Base-by-base conservation (phyloP, 1,140 invertebrate genomes). In the Bathynomus jamesi region DNA sequence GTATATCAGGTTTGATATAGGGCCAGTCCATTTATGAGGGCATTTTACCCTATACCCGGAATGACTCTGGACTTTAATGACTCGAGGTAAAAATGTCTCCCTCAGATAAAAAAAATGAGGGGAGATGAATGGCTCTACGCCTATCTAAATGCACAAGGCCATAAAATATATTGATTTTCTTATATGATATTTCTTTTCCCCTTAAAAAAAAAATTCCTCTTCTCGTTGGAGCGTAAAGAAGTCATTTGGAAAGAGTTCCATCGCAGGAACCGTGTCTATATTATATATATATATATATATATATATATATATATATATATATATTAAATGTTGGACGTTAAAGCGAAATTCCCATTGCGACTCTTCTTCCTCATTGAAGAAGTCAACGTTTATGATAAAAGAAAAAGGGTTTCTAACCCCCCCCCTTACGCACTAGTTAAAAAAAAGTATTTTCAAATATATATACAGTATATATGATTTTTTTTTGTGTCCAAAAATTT, bases 131-230 rank as follows among this genome's bases (percentile, higher is more conserved):
- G 40, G 40, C 40, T 21, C 40, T 53, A 53, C 5, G 40, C 40
- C 40, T 53, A 53, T 53, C 40, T 53, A 53, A 53, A 53, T 53
- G 13, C 40, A 53, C 40, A 21, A 5, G 21, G 40, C 40, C 21
- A 53, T 53, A 53, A 53, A 53, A 53, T 53, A 53, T 53, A 53
- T 53, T 53, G 40, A 53, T 53, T 53, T 53, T n/a, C n/a, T n/a
- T n/a, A n/a, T n/a, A n/a, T n/a, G n/a, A n/a, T n/a, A n/a, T n/a
- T n/a, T n/a, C n/a, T n/a, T n/a, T n/a, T n/a, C n/a, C n/a, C n/a
- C n/a, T n/a, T n/a, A n/a, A n/a, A n/a, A n/a, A n/a, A n/a, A n/a
- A n/a, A n/a, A n/a, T n/a, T n/a, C n/a, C n/a, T n/a, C n/a, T n/a
- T n/a, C n/a, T n/a, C n/a, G n/a, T n/a, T n/a, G n/a, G n/a, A n/a